Conservation (phyloP, 2,113 vertebrate species). For the Pipa parva region DNA sequence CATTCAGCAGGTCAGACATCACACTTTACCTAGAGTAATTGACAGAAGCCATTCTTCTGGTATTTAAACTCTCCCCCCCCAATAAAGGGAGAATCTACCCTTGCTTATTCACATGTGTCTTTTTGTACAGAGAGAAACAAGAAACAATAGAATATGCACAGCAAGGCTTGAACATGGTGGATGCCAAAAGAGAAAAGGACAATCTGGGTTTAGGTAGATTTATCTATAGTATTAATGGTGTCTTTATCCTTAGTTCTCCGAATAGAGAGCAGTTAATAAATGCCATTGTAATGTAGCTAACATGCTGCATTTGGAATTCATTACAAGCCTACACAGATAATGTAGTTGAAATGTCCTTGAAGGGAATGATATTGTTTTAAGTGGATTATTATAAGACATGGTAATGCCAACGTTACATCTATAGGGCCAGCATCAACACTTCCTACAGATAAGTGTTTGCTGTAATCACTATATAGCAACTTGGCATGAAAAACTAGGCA, state of each 20-base stretch:
- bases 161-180: slow-evolving; percentile 26
- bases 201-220: background rate
- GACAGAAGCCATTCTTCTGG: slow-evolving; percentile 55
- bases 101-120: slow-evolving; percentile 22
- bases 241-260: background rate
- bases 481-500: no score
- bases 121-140: slow-evolving; percentile 16
- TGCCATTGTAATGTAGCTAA: background rate
- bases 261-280: background rate
- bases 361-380: no score
- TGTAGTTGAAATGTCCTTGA: no score
- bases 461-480: no score
- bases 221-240: background rate
- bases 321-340: no score
- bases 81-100: slow-evolving; percentile 16
- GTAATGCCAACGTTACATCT: no score
- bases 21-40: slow-evolving; percentile 51
- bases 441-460: no score
- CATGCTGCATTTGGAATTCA: no score
- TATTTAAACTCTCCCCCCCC: slow-evolving; percentile 49
- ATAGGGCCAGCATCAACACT: no score
- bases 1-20: slow-evolving; percentile 44
- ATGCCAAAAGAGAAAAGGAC: slow-evolving; percentile 14
- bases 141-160: slow-evolving; percentile 29
- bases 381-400: no score